phyloP scores from a whole-genome alignment of 1,140 invertebrate species.

The Drosophila aff. region DNA sequence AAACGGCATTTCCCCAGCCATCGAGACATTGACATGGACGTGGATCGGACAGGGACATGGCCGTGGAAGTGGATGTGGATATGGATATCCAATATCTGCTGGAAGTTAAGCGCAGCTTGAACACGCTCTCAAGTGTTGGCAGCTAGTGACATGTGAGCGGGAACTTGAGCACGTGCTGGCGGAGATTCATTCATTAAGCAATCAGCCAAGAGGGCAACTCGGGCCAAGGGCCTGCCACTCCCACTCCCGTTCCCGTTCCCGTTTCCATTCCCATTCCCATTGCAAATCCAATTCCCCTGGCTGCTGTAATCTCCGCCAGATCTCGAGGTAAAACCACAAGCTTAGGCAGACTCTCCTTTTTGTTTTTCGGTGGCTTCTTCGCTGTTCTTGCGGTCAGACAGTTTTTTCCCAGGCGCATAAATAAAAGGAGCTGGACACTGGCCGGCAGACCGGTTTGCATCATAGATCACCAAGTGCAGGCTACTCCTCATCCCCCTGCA shows the following conservation, averaged over 20 bases:
- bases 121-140: slow-evolving; percentile 58
- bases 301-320: slow-evolving; percentile 48
- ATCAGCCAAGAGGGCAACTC: slow-evolving; percentile 50
- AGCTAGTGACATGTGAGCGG: slow-evolving; percentile 56
- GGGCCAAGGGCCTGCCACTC: slow-evolving; percentile 28
- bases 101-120: slow-evolving; percentile 51
- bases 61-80: slow-evolving; percentile 14
- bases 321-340: slow-evolving; percentile 43
- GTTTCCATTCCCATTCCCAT: background rate
- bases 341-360: slow-evolving; percentile 44
- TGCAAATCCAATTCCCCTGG: slow-evolving; percentile 11
- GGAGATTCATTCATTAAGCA: slow-evolving; percentile 65
- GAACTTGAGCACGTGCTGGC: slow-evolving; percentile 63
- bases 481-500: slow-evolving; percentile 12
- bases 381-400: slow-evolving; percentile 51
- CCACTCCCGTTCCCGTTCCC: background rate
- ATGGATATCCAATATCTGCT: slow-evolving; percentile 29
- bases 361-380: slow-evolving; percentile 21
- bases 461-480: slow-evolving; percentile 56
- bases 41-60: slow-evolving; percentile 28
- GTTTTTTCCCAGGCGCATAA: slow-evolving; percentile 68
- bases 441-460: slow-evolving; percentile 46
- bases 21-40: slow-evolving; percentile 34
- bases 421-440: slow-evolving; percentile 60
- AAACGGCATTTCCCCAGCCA: slow-evolving; percentile 47